Base-by-base conservation (phyloP, 2,888 invertebrate genomes). In the Synanthedon andrenaeformis region DNA sequence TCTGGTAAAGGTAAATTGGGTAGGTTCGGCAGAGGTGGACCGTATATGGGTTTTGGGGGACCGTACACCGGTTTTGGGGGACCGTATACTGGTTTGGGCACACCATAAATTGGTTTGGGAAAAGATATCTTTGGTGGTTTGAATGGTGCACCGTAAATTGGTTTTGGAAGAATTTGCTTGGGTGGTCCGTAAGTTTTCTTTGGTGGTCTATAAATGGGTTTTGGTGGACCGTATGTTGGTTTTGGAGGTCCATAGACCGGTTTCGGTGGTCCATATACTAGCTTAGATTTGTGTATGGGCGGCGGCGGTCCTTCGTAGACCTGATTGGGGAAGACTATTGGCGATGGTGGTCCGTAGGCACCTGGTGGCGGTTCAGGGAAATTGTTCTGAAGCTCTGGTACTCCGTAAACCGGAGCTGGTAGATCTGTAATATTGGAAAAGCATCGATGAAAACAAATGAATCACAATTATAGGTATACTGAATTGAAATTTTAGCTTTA, bases 371-470 rank as follows among this genome's bases (percentile, higher is more conserved):
- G 45, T n/a, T 45, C 54, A 77, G 80, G 59, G 17, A 49, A 49
- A 13, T 75, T 77, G 3, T 73, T 67, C 8, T 83, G 79, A 51
- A 79, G 71, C 57, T 89, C 85, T 4, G 91, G 91, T 0, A 88
- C 89, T 53, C 91, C 91, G 66, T 91, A 91, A 0, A 91, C 83
- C 14, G 90, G 90, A 2, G 87, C 79, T 1, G 90, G 90, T 12
- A 74, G 56, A 55, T 89, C 89, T 74, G 82, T 66, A 78, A 89
- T 82, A 73, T 60, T 57, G 19, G 58, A 51, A 42, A 54, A 53
- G 11, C 4, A 10, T 1, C 8, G 35, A 35, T 10, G 13, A 10
- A 23, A 42, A 42, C 11, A 49, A 53, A 23, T 11, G 10, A 41
- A 6, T 23, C n/a, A 28, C 8, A 6, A 28, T 8, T 28, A 28